These are phyloP conservation scores for Apodemia hepburni DNA, from an alignment of 2,888 invertebrate genomes.

Conservation along the genomic window DNA sequence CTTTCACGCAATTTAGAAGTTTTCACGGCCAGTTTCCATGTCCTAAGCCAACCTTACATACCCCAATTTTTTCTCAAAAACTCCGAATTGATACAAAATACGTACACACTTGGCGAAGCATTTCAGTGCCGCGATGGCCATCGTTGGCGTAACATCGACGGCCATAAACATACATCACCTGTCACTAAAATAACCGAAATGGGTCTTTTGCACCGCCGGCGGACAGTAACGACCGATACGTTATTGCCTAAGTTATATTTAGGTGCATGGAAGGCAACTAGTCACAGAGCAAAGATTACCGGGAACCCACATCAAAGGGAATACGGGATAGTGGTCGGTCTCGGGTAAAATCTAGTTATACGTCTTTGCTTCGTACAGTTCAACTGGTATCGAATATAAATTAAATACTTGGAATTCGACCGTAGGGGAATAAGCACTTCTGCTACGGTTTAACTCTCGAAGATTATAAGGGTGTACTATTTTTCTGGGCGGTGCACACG, in stretches of 20 bases:
- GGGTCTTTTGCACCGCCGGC: conserved; percentile 43
- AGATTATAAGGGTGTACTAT: too few species aligned
- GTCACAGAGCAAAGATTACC: neutral
- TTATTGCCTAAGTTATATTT: conserved; percentile 18
- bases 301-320: neutral
- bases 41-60: neutral
- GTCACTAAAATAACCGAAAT: conserved; percentile 20
- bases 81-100: neutral
- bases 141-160: conserved; percentile 5
- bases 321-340: conserved; percentile 4
- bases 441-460: neutral
- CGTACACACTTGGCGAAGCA: conserved; percentile 9
- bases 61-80: neutral
- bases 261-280: conserved; percentile 8
- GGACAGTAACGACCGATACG: conserved; percentile 18
- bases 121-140: neutral
- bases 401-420: neutral
- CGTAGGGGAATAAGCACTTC: neutral
- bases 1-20: neutral
- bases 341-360: neutral
- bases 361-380: neutral
- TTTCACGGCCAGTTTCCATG: neutral
- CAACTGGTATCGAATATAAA: neutral
- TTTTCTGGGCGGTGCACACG: too few species aligned
- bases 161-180: conserved; percentile 22